Conservation (phyloP, 2,797 vertebrate species). For the Varecia variegata region DNA sequence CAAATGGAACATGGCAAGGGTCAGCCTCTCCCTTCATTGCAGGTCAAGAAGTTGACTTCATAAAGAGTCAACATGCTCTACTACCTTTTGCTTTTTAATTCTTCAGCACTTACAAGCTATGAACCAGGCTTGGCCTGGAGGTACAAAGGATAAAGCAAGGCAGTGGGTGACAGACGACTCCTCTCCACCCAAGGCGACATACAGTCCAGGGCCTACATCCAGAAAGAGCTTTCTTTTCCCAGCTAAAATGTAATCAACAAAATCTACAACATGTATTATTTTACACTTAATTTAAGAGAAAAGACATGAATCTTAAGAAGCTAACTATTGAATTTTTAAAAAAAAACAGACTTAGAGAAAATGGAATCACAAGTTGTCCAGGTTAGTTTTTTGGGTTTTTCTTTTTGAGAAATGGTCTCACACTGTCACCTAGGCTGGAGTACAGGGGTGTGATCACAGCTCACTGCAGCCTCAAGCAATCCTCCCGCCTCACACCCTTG, state of each 20-base stretch:
- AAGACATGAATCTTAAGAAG: not conserved
- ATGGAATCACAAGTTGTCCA: not conserved
- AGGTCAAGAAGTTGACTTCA: not conserved
- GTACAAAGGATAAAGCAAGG: not conserved
- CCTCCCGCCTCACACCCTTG: too few species aligned
- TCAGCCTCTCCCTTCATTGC: not conserved
- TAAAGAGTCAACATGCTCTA: not conserved
- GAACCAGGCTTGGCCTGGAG: not conserved
- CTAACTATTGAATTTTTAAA: not conserved
- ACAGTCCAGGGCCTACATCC: accelerated
- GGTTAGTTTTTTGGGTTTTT: not conserved
- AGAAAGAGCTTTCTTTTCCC: not conserved
- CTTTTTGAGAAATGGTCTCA: too few species aligned
- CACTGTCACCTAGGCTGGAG: too few species aligned
- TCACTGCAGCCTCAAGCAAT: too few species aligned
- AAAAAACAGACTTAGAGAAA: not conserved
- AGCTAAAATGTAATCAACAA: not conserved
- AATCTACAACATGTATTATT: not conserved
- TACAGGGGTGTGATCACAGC: too few species aligned
- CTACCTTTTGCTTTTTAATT: not conserved
- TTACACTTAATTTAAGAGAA: not conserved
- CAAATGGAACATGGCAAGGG: not conserved
- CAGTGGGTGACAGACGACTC: not conserved
- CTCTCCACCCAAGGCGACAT: not conserved
- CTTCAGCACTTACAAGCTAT: not conserved